Conservation (phyloP, 2,113 vertebrate species). For the Abramis brama region DNA sequence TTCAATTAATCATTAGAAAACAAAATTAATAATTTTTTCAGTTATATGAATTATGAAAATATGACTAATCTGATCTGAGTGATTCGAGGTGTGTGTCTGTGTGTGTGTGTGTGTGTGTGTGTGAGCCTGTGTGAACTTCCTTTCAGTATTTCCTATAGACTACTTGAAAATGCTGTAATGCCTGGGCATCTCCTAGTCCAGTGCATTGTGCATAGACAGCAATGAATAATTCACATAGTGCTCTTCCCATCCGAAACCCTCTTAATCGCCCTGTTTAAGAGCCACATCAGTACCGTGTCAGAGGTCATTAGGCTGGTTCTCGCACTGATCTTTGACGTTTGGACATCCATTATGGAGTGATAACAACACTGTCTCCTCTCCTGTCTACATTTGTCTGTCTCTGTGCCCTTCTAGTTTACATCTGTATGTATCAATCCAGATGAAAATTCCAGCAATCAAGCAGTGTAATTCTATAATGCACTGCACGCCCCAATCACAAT, state of each 20-base stretch:
- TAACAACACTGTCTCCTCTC: constrained; percentile 1
- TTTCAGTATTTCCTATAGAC: background rate
- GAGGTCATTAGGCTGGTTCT: constrained; percentile 63
- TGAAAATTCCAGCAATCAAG: background rate
- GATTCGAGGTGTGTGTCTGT: background rate
- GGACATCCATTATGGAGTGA: constrained; percentile 54
- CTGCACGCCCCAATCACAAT: background rate
- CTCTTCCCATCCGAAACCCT: constrained; percentile 62
- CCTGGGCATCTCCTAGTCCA: background rate
- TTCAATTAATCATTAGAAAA: background rate
- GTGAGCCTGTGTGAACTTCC: background rate
- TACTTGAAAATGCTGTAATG: constrained; percentile 45
- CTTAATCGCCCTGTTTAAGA: constrained; percentile 67
- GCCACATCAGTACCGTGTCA: constrained; percentile 59
- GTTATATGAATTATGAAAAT: background rate
- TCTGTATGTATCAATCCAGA: background rate
- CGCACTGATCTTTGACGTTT: constrained; percentile 4
- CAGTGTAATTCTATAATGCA: background rate
- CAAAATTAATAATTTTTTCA: background rate
- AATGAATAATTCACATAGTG: constrained; percentile 72
- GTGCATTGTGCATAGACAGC: constrained; percentile 62
- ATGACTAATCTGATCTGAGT: background rate
- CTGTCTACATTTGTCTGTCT: constrained; percentile 9
- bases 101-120: background rate
- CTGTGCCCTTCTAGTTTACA: background rate